phyloP scores from a whole-genome alignment of 1,140 invertebrate species.

The Globodera ellingtonae region DNA sequence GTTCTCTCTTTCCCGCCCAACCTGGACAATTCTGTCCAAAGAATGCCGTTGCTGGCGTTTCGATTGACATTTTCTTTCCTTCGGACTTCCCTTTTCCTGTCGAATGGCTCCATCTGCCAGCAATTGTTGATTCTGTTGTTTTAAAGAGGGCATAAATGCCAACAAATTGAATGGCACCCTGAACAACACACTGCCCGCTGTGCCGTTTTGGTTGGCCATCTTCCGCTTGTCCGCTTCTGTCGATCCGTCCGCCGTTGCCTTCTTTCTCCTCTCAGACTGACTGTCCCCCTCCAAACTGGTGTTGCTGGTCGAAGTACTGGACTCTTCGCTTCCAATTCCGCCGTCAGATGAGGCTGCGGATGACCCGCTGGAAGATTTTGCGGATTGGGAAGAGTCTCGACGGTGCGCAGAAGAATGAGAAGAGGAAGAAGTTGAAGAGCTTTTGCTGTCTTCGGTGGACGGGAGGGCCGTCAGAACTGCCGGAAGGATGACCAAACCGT shows the following conservation, averaged over 20 bases:
- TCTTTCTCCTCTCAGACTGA: background rate
- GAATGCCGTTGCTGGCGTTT: background rate
- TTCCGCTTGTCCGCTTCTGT: background rate
- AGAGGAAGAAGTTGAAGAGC: constrained; percentile 9
- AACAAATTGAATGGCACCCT: background rate
- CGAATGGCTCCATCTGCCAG: background rate
- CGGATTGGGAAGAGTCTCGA: constrained; percentile 9
- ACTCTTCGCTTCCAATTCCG: background rate
- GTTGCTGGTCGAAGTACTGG: constrained; percentile 37
- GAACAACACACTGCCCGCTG: background rate
- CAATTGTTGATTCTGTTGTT: background rate
- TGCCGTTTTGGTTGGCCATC: background rate
- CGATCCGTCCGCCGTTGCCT: background rate
- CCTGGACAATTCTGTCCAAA: constrained; percentile 17
- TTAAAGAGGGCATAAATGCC: background rate
- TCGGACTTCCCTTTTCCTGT: background rate
- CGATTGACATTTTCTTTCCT: constrained; percentile 10
- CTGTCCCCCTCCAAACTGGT: constrained; percentile 15
- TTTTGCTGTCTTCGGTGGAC: background rate
- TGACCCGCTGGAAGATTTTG: constrained; percentile 21
- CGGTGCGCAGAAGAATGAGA: background rate
- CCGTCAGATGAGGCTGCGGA: background rate
- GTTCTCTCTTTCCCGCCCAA: constrained; percentile 25
- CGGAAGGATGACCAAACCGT: constrained; percentile 56
- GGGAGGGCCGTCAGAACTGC: constrained; percentile 55